Evolutionary conservation across 2,113 vertebrate genomes (phyloP).

Genomic region (Strix aluco): DNA sequence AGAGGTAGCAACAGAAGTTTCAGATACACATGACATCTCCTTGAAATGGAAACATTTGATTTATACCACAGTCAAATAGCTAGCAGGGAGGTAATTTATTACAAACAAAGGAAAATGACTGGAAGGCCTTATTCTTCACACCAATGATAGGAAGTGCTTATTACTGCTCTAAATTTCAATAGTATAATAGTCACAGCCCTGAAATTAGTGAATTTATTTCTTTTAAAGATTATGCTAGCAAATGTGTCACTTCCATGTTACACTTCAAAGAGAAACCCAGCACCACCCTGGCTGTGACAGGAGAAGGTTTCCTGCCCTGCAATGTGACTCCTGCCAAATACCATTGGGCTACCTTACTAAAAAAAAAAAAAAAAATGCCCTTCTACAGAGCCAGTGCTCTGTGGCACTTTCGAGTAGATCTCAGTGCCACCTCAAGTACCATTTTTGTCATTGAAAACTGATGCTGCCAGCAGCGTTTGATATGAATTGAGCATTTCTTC

Average conservation of each 20-base stretch:
- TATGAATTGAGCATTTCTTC: background rate
- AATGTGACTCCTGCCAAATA: background rate
- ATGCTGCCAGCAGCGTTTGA: background rate
- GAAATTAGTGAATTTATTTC: background rate
- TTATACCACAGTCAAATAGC: background rate
- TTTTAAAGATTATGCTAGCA: background rate
- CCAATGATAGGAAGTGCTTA: background rate
- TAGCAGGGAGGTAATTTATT: slow-evolving; percentile 1
- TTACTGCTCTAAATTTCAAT: background rate
- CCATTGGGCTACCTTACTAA: background rate
- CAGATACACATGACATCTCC: background rate
- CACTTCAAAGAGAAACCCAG: background rate
- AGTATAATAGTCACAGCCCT: background rate
- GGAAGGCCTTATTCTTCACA: background rate
- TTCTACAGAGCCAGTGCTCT: background rate
- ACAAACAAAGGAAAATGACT: background rate
- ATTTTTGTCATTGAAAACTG: background rate
- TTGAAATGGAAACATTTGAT: slow-evolving; percentile 3
- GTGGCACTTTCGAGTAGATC: background rate
- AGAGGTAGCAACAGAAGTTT: background rate
- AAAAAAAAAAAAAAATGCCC: background rate
- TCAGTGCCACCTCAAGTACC: background rate
- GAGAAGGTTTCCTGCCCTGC: background rate
- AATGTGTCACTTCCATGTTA: background rate
- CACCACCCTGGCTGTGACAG: background rate